phyloP scores from a whole-genome alignment of 2,797 vertebrate genomes.

The Mareca penelope region DNA sequence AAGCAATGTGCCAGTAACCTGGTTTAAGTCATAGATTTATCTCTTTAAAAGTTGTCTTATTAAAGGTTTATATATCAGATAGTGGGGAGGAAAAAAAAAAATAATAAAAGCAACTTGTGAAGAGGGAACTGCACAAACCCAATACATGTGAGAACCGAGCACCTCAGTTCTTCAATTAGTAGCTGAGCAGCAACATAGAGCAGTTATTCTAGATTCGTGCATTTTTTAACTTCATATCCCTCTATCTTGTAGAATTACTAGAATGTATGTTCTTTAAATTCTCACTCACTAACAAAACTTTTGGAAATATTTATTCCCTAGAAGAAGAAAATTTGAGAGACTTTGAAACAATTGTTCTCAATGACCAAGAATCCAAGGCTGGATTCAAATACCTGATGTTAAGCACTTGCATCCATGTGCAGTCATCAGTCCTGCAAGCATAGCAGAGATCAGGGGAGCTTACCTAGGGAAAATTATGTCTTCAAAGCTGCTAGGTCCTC shows the following conservation, averaged over 20 bases:
- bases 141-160: rapidly evolving
- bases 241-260: background rate
- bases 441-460: background rate
- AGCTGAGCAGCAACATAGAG: background rate
- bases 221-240: background rate
- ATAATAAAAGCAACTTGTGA: background rate
- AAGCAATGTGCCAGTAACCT: background rate
- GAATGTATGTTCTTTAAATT: rapidly evolving
- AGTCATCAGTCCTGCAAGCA: background rate
- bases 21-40: background rate
- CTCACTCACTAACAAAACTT: background rate
- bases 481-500: background rate
- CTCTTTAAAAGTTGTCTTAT: background rate
- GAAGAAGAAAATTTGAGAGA: background rate
- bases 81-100: background rate
- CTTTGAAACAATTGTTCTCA: background rate
- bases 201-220: background rate
- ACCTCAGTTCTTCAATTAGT: background rate
- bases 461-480: background rate
- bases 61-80: background rate
- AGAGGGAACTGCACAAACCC: background rate
- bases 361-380: background rate
- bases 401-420: background rate
- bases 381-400: rapidly evolving
- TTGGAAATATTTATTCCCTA: background rate